Percentiles rank a stretch among this genome's conserved stretches.
Evolutionary conservation across 2,797 vertebrate species (phyloP).

Genomic region (Rhyacichthys aspro): DNA sequence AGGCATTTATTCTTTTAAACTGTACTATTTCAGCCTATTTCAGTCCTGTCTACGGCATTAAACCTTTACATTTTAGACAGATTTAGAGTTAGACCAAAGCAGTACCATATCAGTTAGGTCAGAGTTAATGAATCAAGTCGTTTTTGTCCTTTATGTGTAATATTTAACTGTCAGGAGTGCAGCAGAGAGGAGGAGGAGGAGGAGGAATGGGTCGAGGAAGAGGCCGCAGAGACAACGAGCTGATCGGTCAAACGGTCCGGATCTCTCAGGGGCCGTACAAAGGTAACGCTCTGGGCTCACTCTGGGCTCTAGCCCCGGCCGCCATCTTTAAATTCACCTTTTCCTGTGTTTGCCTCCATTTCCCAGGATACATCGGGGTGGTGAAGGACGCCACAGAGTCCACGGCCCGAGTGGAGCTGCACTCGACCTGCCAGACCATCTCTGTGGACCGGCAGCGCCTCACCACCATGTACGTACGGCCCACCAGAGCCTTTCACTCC

Average conservation of each 20-base stretch:
- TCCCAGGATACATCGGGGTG: slow-evolving; percentile 91
- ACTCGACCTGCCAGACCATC: slow-evolving; percentile 97
- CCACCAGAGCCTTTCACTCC: no score
- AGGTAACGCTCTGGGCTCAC: slow-evolving; percentile 71
- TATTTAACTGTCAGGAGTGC: slow-evolving; percentile 61
- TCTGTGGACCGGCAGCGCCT: slow-evolving; percentile 93
- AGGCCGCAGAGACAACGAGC: slow-evolving; percentile 91
- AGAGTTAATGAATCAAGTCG: no score
- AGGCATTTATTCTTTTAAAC: no score
- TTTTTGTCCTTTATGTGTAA: no score
- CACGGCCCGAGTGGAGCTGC: slow-evolving; percentile 91
- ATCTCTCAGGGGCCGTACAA: slow-evolving; percentile 97
- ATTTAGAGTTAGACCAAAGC: no score
- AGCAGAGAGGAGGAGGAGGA: slow-evolving; percentile 79
- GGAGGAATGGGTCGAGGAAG: slow-evolving; percentile 89
- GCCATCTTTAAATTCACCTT: no score
- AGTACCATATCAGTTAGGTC: no score
- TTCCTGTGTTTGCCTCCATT: slow-evolving; percentile 1
- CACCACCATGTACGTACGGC: slow-evolving; percentile 86
- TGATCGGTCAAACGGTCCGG: slow-evolving; percentile 94
- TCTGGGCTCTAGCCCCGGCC: no score
- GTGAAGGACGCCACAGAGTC: slow-evolving; percentile 97
- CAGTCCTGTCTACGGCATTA: no score
- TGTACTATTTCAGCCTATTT: no score
- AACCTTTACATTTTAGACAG: no score